Evolutionary conservation across 2,888 invertebrate genomes (phyloP), one percentile per base, ranked within the genome.

Genomic region (Diplolepis rosae): DNA sequence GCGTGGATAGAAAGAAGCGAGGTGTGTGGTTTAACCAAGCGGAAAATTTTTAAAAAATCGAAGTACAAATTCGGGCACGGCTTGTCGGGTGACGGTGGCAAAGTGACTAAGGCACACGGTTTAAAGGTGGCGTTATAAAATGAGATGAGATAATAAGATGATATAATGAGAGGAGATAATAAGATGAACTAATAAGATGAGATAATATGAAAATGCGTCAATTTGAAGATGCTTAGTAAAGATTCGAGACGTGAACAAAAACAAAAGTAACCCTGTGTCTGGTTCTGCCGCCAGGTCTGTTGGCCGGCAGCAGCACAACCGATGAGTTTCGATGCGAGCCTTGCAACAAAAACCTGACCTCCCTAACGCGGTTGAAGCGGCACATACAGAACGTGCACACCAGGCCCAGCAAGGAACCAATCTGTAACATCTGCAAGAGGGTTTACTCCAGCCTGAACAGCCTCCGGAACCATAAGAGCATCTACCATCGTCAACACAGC

Each of bases 351-450:
- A 95, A 94, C 91, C 92, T 95, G 89, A 95, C 95, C 88, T 95
- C 95, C 85, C 91, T 95, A 90, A 95, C 95, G 87, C 93, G 95
- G 89, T 93, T 95, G 91, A 95, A 95, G 92, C 93, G 95, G 87
- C 96, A 96, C 91, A 95, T 95, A 91, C 95, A 95, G 92, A 95
- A 96, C 91, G 95, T 95, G 86, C 96, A 96, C 91, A 95, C 95
- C 94, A 92, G 95, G 87, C 95, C 95, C 85, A 95, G 95, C 89
- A 93, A 95, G 91, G 95, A 95, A 91, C 95, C 95, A 82, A 95
- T 95, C 89, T 96, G 96, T 92, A 95, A 95, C 92, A 95, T 96
- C 89, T 96, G 96, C 92, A 95, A 95, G 90, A 94, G 96, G 89
- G 95, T 95, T 84, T 96, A 96, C 92, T 95, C 95, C 92, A 96